Evolutionary conservation across 1,140 invertebrate genomes (phyloP), one percentile per base, ranked within the genome.

Genomic region (Drosophila athabasca): DNA sequence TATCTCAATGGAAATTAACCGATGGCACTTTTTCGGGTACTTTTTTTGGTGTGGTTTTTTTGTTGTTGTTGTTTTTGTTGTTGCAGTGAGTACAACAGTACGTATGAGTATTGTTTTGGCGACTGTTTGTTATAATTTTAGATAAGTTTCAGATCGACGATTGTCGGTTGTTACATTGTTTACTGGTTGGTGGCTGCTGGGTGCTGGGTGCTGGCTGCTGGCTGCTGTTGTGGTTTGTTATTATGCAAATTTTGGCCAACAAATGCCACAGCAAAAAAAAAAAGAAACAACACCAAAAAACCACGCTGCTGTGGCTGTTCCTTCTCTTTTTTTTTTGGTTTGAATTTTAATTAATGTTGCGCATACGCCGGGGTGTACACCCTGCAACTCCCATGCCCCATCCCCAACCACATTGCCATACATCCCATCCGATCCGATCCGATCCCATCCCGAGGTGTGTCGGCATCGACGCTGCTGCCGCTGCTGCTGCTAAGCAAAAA

Each of bases 341-440:
- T 79, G 76, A 79, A 79, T 80, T 80, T 80, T 74, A 75, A 75
- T 80, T 79, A 79, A 75, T 70, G 70, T 79, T 79, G 76, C 77
- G 77, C 77, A 79, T 79, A 79, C 76, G 74, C 74, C 68, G 55
- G 15, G 48, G 59, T 41, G 48, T 60, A 59, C 48, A 41, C 45
- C 52, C 53, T 59, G 45, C 31, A 43, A 41, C 41, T 64, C 45
- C 55, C 59, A 64, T 79, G 55, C 39, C 39, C 51, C 13, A 13
- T 29, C 44, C 6, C 19, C 17, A 22, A 4, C 17, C 17, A n/a
- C n/a, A n/a, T n/a, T n/a, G 17, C 17, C 17, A 19, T 19, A 19
- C 17, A 19, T 19, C 17, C 17, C 17, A 19, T 19, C 17, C 17
- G 17, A 22, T 19, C 17, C 49, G 29, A 26, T 51, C 58, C 67